These are phyloP conservation scores for Melipona bicolor DNA, from an alignment of 2,888 invertebrate genomes.

Conservation along the genomic window DNA sequence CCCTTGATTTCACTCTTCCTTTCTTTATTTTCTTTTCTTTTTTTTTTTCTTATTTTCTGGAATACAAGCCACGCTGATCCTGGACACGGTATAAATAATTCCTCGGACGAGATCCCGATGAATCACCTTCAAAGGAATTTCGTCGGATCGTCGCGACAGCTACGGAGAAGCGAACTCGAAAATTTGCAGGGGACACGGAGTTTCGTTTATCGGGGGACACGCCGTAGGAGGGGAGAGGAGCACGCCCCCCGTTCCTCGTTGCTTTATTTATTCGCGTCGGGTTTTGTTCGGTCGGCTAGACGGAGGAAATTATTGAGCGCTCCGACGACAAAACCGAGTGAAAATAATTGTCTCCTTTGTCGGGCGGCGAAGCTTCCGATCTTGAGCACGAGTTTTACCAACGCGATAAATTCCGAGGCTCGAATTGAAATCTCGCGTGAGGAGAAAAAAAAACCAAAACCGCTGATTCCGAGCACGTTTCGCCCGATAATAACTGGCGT, in stretches of 20 bases:
- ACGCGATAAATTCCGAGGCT: no score
- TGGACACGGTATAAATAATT: slow-evolving; percentile 75
- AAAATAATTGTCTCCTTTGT: no score
- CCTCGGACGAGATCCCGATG: slow-evolving; percentile 32
- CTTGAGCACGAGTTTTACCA: no score
- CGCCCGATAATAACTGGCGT: neutral
- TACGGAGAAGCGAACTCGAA: neutral
- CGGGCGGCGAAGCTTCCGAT: no score
- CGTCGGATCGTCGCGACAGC: neutral
- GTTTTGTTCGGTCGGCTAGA: no score
- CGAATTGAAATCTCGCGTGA: no score
- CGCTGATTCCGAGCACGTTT: no score
- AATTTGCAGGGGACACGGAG: neutral
- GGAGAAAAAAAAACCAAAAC: no score
- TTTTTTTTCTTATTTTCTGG: neutral
- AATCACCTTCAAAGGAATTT: slow-evolving; percentile 19
- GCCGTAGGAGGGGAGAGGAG: neutral
- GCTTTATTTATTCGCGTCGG: neutral
- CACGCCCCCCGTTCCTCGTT: neutral
- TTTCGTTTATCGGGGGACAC: neutral
- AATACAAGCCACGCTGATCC: slow-evolving; percentile 41
- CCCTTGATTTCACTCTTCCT: slow-evolving; percentile 42
- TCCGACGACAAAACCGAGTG: neutral
- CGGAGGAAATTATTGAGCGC: neutral
- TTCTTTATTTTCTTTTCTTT: neutral